These are phyloP conservation scores for Enhydra lutris DNA, from an alignment of 2,113 vertebrate species.

Conservation along the genomic window DNA sequence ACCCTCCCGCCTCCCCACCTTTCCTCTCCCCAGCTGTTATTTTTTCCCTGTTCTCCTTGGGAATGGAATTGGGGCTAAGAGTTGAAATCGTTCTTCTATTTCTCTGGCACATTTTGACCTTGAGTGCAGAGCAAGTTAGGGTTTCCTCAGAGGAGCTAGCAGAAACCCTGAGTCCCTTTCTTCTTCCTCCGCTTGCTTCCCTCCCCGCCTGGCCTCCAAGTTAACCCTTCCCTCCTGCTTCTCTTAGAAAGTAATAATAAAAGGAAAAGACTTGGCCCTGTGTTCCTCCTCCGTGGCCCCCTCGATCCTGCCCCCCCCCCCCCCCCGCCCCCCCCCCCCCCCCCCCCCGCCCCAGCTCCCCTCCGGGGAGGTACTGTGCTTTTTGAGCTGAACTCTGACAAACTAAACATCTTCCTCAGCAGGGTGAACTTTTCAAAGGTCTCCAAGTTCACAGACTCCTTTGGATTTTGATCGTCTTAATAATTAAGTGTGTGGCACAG, in stretches of 20 bases:
- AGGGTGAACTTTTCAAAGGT: constrained; percentile 29
- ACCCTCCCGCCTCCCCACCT: not conserved
- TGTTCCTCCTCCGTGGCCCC: not conserved
- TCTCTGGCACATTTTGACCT: constrained; percentile 49
- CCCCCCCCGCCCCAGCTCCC: not conserved
- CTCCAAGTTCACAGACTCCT: not conserved
- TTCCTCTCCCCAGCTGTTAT: not conserved
- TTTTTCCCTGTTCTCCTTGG: not conserved
- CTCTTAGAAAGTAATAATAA: not conserved
- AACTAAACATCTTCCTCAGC: constrained; percentile 24
- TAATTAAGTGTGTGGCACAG: not conserved
- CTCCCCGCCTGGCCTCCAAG: not conserved
- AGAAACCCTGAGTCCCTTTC: not conserved
- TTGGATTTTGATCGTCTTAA: not conserved
- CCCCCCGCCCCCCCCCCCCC: not conserved
- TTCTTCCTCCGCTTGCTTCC: not conserved
- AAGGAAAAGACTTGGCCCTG: not conserved
- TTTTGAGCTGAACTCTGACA: constrained; percentile 40
- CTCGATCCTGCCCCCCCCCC: not conserved
- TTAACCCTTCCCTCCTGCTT: constrained; percentile 17
- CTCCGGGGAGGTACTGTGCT: not conserved
- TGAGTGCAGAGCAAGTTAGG: constrained; percentile 22
- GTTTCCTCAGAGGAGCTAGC: not conserved
- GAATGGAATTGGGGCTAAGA: constrained; percentile 47
- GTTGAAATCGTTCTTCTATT: constrained; percentile 29